Base-by-base conservation (phyloP, 2,797 vertebrate species). In the Neostethus bicornis region DNA sequence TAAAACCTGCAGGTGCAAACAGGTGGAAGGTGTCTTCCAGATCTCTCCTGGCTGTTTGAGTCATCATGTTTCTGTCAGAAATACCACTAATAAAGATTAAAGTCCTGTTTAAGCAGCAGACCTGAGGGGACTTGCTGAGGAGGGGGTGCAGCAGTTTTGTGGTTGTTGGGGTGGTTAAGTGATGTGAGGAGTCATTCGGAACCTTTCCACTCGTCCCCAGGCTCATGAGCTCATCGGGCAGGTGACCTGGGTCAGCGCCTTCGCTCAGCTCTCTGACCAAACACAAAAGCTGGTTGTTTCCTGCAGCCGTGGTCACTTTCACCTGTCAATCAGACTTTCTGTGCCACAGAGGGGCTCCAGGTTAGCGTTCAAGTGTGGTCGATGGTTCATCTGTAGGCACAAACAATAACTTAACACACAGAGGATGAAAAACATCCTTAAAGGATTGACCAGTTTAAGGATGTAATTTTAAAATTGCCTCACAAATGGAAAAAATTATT, bases 291-390 rank as follows among this genome's bases (percentile, higher is more conserved):
- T 58, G 70, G 59, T 82, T 81, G 77, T 83, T 77, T 63, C 79
- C 76, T 34, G 48, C 55, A 65, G 66, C 70, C 61, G 66, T 48
- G 59, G 58, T 81, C 84, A 89, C 88, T 91, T 90, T 90, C 85
- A 82, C 82, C 85, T 83, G 84, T 90, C 89, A 91, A 70, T 92
- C 85, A 91, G 77, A 81, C 77, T 64, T 59, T 43, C 63, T 12
- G 16, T 9, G 38, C 61, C 50, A 17, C 42, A 34, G 52, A 9
- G 31, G 16, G 47, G 41, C 65, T 59, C 34, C 80, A 84, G 74
- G 81, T 84, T 81, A 81, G 66, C 53, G 6, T 23, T 61, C 26
- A 21, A 69, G 37, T 61, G 64, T 53, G 49, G 67, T 67, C 26
- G 39, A 16, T 16, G 38, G 43, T 49, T 70, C 52, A 32, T 53